Evolutionary conservation across 1,140 invertebrate species (phyloP).

Genomic region (Drosophila sproati): DNA sequence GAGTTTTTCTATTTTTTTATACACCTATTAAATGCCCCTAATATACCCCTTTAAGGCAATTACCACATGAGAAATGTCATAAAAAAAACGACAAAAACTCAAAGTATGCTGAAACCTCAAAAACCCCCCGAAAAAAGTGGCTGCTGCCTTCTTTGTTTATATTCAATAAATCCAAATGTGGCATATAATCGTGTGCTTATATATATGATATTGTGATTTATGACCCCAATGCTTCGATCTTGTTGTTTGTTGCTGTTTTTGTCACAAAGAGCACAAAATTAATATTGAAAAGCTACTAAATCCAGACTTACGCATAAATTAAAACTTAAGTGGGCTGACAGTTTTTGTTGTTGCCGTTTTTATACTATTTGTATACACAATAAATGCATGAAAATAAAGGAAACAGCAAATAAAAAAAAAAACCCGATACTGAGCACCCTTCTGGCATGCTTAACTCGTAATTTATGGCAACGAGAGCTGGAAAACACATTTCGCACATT

Average conservation of each 20-base stretch:
- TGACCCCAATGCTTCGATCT: conserved; percentile 36
- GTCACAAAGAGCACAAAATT: conserved; percentile 66
- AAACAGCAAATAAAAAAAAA: conserved; percentile 17
- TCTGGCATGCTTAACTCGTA: conserved; percentile 60
- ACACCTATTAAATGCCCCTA: background rate
- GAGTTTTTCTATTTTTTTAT: background rate
- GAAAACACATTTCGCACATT: conserved; percentile 61
- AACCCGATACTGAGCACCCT: conserved; percentile 41
- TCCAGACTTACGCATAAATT: conserved; percentile 80
- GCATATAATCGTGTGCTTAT: conserved; percentile 61
- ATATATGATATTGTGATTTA: conserved; percentile 75
- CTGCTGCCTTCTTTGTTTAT: conserved; percentile 47
- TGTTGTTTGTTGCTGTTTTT: conserved; percentile 44
- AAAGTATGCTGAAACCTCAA: conserved; percentile 34
- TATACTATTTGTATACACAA: conserved; percentile 61
- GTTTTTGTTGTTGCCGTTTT: conserved; percentile 22
- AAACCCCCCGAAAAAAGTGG: conserved; percentile 31
- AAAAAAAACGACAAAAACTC: conserved; percentile 26
- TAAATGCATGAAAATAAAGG: conserved; percentile 30
- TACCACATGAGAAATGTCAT: conserved; percentile 12
- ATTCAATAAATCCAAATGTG: conserved; percentile 67
- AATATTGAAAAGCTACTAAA: conserved; percentile 81
- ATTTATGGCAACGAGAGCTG: conserved; percentile 65
- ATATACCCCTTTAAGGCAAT: conserved; percentile 5
- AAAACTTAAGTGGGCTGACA: conserved; percentile 75